Percentiles rank a stretch among this genome's conserved stretches.
Conservation (phyloP, 2,797 vertebrate species). For the Pangasius djambal region DNA sequence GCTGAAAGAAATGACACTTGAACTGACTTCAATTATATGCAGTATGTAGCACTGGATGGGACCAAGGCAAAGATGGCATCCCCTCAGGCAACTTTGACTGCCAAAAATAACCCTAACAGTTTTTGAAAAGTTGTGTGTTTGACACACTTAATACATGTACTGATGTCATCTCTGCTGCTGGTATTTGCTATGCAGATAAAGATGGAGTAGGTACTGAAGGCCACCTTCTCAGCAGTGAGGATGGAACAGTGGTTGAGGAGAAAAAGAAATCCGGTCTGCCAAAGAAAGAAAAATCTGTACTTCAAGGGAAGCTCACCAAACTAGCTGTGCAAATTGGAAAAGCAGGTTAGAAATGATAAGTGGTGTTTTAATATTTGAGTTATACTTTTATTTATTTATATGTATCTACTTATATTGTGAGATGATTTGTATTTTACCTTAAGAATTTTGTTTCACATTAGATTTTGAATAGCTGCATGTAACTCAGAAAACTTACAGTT, state of each 20-base stretch:
- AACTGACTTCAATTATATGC: neutral
- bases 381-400: neutral
- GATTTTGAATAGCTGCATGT: neutral
- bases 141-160: neutral
- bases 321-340: conserved; percentile 97
- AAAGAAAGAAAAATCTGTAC: conserved; percentile 97
- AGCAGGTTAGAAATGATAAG: conserved; percentile 79
- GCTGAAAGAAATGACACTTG: neutral
- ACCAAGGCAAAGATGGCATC: neutral
- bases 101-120: neutral
- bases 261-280: conserved; percentile 87
- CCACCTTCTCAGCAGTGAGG: conserved; percentile 88
- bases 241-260: conserved; percentile 79
- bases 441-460: neutral
- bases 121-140: neutral
- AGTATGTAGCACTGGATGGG: neutral
- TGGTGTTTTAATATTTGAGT: neutral
- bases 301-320: conserved; percentile 97
- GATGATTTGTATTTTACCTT: neutral
- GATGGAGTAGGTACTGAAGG: conserved; percentile 88
- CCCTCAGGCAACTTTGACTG: neutral
- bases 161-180: neutral
- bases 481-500: neutral
- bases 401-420: neutral
- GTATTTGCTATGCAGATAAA: conserved; percentile 73